These are phyloP conservation scores for Chalcis sispes DNA, from an alignment of 2,888 invertebrate species.

Conservation along the genomic window DNA sequence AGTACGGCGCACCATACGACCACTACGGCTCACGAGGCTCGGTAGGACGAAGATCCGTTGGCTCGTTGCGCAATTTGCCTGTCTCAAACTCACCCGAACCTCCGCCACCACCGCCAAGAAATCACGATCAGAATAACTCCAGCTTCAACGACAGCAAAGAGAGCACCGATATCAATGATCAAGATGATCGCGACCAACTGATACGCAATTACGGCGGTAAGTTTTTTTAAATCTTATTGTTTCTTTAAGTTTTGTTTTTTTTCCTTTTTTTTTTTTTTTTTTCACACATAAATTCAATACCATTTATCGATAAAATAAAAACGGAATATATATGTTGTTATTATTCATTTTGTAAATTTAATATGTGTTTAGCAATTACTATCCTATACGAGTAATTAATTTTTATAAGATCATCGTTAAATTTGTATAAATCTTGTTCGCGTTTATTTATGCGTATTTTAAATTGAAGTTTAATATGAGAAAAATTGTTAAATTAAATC, in stretches of 20 bases:
- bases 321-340: no score
- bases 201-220: conserved; percentile 91
- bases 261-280: no score
- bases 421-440: no score
- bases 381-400: no score
- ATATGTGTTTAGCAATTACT: no score
- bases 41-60: conserved; percentile 81
- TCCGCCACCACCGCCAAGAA: conserved; percentile 87
- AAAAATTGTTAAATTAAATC: no score
- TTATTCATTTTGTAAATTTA: no score
- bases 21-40: conserved; percentile 92
- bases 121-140: conserved; percentile 86
- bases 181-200: conserved; percentile 87
- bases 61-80: conserved; percentile 80
- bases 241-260: not conserved
- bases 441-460: no score
- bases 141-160: conserved; percentile 95
- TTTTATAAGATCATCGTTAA: no score
- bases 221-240: conserved; percentile 60
- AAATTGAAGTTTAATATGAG: no score
- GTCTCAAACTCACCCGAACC: conserved; percentile 80
- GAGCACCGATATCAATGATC: conserved; percentile 94
- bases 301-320: not conserved
- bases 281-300: no score
- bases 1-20: conserved; percentile 91